Evolutionary conservation across 2,888 invertebrate genomes (phyloP), one percentile per base, ranked within the genome.

Genomic region (Apamea epomidion): DNA sequence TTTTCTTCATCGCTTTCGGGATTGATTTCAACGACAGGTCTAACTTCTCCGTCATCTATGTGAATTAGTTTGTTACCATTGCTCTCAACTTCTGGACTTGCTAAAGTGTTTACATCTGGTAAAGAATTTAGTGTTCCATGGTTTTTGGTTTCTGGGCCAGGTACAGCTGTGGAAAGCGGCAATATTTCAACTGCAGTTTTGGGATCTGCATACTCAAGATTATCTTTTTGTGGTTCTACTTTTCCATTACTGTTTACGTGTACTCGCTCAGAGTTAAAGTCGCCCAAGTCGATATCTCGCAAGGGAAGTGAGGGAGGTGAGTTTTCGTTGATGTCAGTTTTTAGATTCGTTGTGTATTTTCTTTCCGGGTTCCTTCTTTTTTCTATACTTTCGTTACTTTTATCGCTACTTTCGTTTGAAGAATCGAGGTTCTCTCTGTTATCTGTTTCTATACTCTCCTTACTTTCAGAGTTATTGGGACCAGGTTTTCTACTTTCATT

Each of bases 21-120:
- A 86, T 94, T 94, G 37, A 95, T 92, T 93, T 97, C 97, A 37
- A 96, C 93, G 16, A 97, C 97, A 67, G 97, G 96, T 89, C 94
- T 96, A 3, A 96, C 91, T 92, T 96, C 96, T 48, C 92, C 96
- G 64, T 95, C 94, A 86, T 96, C 94, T 72, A 95, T 93, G 54
- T 91, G 90, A 65, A 92, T 88, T 71, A 92, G 91, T 82, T 88
- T 88, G 70, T 91, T 90, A 77, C 91, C 88, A 80, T 84, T 89
- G 18, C 76, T 84, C 80, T 91, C 90, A 29, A 85, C 88, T 64
- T 86, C 62, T 54, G 75, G 70, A 18, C 45, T 75, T 65, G 58
- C 37, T 62, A 81, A 60, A 67, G 37, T 67, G 4, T 81, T 84
- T 70, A 92, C 80, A 54, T 80, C 68, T 72, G 87, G 78, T 62